Base-by-base conservation (phyloP, 2,113 vertebrate genomes). In the Charadrius vociferus region DNA sequence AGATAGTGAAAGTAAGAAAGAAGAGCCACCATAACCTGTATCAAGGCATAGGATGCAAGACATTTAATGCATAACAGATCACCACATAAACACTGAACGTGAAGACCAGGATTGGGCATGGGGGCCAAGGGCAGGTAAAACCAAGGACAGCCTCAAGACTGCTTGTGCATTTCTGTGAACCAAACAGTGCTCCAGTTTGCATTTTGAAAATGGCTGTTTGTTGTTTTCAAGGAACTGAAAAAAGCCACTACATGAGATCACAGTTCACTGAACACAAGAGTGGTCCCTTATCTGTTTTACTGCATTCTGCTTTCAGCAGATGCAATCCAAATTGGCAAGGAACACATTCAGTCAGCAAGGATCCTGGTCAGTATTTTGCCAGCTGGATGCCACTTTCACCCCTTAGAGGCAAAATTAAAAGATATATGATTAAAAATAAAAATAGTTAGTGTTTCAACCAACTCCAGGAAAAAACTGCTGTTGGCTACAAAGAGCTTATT, bases 361-460 rank as follows among this genome's bases (percentile, higher is more conserved):
- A 24, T 63, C 36, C 61, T 72, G 41, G 45, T 45, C n/a, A 37
- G 53, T 23, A 62, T 66, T 67, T 82, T 55, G 37, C 45, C 34
- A 65, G 45, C 74, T 77, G 53, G n/a, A 68, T 50, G 58, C 14
- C 27, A 9, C 24, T 91, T 79, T 70, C 24, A 80, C 18, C 18
- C n/a, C 18, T 53, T 45, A 59, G 59, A 59, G 53, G 37, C 73
- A 92, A 77, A 85, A 41, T n/a, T 72, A 53, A 56, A 83, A 73
- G 24, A 65, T 8, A 6, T 1, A 36, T 34, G 26, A 85, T 85
- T 63, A 74, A 79, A 94, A 91, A 45, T 37, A 86, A 83, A 71
- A 41, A 52, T 6, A 41, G 30, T 47, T 86, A 93, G 93, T 91
- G 71, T 96, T 95, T 70, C 66, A 90, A 75, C 30, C 22, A 82